Evolutionary conservation across 1,140 invertebrate genomes (phyloP).

Genomic region (Charaxes varanes): DNA sequence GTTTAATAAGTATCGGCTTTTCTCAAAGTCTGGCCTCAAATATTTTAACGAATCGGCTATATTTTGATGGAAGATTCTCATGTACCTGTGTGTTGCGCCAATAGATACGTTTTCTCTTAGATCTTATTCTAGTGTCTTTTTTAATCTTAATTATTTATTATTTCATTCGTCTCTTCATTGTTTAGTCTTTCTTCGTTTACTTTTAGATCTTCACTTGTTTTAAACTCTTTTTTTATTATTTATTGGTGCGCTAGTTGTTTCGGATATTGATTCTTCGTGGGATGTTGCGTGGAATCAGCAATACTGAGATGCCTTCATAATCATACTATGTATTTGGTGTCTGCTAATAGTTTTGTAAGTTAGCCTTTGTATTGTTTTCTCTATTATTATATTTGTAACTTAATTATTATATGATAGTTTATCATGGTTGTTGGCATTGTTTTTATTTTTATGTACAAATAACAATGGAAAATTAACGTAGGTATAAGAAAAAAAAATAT

Average conservation of each 20-base stretch:
- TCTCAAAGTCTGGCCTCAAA: conserved; percentile 47
- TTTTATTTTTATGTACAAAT: conserved; percentile 72
- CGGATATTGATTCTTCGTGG: conserved; percentile 13
- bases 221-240: conserved; percentile 26
- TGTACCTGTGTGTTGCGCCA: conserved; percentile 65
- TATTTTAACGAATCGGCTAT: conserved; percentile 37
- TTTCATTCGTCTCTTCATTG: conserved; percentile 5
- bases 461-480: conserved; percentile 61
- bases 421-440: conserved; percentile 68
- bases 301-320: conserved; percentile 18
- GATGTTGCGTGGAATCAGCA: conserved; percentile 22
- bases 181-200: conserved; percentile 5
- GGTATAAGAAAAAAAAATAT: conserved; percentile 37
- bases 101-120: conserved; percentile 29
- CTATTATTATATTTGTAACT: conserved; percentile 60
- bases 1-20: conserved; percentile 44
- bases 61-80: conserved; percentile 49
- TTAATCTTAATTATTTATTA: conserved; percentile 15
- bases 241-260: conserved; percentile 48
- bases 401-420: conserved; percentile 66
- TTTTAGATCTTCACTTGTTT: conserved; percentile 13
- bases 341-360: conserved; percentile 28
- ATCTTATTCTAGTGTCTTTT: conserved; percentile 21
- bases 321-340: too few species aligned
- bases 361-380: conserved; percentile 60